A percentile compares a stretch with the other conserved stretches of the same genome.
phyloP scores from a whole-genome alignment of 1,140 invertebrate species.

The Pogonognathellus flavescens region DNA sequence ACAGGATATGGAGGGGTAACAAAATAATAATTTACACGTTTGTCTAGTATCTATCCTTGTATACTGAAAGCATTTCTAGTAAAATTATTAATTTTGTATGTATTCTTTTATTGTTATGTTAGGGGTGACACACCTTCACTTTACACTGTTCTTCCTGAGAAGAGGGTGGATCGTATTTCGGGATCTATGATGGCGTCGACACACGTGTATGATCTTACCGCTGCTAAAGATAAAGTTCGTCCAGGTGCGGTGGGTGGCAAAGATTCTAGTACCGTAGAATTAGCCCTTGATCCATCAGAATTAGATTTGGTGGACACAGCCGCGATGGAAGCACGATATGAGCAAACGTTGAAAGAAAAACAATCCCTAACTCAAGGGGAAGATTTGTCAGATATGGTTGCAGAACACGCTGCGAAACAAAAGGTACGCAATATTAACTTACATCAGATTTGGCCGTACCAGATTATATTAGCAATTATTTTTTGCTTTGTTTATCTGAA shows the following conservation, averaged over 20 bases:
- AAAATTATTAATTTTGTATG: too few species aligned
- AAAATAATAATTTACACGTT: slow-evolving; percentile 21
- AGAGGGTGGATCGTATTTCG: slow-evolving; percentile 89
- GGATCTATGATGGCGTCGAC: slow-evolving; percentile 96
- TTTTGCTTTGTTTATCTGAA: too few species aligned
- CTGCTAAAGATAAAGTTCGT: slow-evolving; percentile 68
- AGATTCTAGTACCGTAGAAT: slow-evolving; percentile 83
- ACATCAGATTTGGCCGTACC: too few species aligned
- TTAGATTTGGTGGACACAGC: slow-evolving; percentile 92
- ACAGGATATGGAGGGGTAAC: slow-evolving; percentile 93
- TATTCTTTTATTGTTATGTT: slow-evolving; percentile 60
- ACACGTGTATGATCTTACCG: slow-evolving; percentile 93
- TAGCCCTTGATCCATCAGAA: slow-evolving; percentile 97
- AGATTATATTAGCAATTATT: too few species aligned
- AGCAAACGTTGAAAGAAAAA: slow-evolving; percentile 94
- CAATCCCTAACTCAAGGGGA: slow-evolving; percentile 90
- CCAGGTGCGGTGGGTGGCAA: slow-evolving; percentile 34
- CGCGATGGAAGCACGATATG: slow-evolving; percentile 96
- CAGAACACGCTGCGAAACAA: slow-evolving; percentile 95
- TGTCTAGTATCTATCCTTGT: slow-evolving; percentile 29
- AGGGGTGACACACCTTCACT: slow-evolving; percentile 90
- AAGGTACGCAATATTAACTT: slow-evolving; percentile 79
- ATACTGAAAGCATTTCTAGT: too few species aligned
- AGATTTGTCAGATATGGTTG: slow-evolving; percentile 98
- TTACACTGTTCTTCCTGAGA: slow-evolving; percentile 95